Evolutionary conservation across 2,113 vertebrate genomes (phyloP).

Genomic region (Sinocyclocheilus rhinocerous): DNA sequence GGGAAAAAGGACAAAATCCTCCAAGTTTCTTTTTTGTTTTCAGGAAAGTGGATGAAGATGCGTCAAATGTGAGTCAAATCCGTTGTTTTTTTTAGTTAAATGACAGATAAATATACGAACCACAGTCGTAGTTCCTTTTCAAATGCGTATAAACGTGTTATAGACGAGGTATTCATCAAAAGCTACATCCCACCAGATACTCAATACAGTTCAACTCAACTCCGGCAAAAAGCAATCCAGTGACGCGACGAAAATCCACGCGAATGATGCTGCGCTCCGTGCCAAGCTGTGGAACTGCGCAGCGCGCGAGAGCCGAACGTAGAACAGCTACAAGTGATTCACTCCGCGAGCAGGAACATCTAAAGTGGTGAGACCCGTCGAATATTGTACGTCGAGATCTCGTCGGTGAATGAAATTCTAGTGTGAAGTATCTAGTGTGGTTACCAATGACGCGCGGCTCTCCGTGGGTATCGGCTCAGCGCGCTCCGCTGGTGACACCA

Average conservation of each 20-base stretch:
- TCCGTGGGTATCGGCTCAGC: constrained; percentile 49
- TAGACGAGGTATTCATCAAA: constrained; percentile 44
- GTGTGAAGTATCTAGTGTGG: constrained; percentile 20
- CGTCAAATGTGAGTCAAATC: constrained; percentile 11
- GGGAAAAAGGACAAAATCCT: background rate
- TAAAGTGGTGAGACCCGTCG: background rate
- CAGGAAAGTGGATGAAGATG: background rate
- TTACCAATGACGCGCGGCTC: constrained; percentile 57
- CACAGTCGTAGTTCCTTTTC: constrained; percentile 27
- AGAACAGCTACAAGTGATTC: constrained; percentile 36
- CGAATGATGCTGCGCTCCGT: constrained; percentile 44
- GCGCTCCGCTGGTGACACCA: background rate
- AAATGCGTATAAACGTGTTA: constrained; percentile 23
- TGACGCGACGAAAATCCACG: constrained; percentile 59
- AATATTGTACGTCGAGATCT: background rate
- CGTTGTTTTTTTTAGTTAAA: no score
- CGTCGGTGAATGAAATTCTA: constrained; percentile 7
- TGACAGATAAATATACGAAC: background rate
- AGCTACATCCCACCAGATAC: constrained; percentile 52
- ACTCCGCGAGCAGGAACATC: constrained; percentile 14
- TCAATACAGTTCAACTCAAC: constrained; percentile 24
- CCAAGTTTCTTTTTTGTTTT: background rate
- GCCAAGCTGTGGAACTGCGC: constrained; percentile 2
- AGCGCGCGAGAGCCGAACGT: background rate
- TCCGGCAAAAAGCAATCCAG: constrained; percentile 59